phyloP scores from a whole-genome alignment of 2,888 invertebrate species.

The Trissolcus japonicus region DNA sequence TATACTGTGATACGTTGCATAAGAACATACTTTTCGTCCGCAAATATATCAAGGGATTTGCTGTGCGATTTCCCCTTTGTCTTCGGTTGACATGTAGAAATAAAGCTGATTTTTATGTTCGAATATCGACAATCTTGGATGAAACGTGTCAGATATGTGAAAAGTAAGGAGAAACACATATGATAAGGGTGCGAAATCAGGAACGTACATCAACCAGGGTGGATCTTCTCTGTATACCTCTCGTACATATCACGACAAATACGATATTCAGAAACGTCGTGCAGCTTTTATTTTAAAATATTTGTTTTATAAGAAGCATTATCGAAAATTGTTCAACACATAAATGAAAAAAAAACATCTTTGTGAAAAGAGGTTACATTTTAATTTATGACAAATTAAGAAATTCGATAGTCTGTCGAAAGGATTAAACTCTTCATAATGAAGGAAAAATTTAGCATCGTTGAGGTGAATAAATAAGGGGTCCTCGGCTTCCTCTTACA shows the following conservation, averaged over 20 bases:
- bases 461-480: conserved; percentile 19
- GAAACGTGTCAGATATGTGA: conserved; percentile 67
- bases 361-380: too few species aligned
- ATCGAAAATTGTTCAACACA: too few species aligned
- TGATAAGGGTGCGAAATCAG: conserved; percentile 65
- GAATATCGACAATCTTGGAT: conserved; percentile 67
- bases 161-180: conserved; percentile 61
- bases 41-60: conserved; percentile 61
- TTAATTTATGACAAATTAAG: too few species aligned
- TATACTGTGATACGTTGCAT: conserved; percentile 43
- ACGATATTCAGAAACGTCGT: neutral
- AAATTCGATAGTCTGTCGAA: too few species aligned
- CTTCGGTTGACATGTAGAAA: conserved; percentile 60
- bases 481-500: conserved; percentile 32
- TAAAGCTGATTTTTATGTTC: conserved; percentile 73
- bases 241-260: conserved; percentile 5
- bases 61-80: conserved; percentile 52
- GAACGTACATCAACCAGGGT: conserved; percentile 37
- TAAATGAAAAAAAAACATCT: too few species aligned
- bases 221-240: neutral
- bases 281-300: too few species aligned
- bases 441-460: neutral
- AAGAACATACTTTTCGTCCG: conserved; percentile 54
- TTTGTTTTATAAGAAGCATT: too few species aligned
- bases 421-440: too few species aligned